Conservation (phyloP, 2,888 invertebrate species). For the Pyrochroa serraticornis region DNA sequence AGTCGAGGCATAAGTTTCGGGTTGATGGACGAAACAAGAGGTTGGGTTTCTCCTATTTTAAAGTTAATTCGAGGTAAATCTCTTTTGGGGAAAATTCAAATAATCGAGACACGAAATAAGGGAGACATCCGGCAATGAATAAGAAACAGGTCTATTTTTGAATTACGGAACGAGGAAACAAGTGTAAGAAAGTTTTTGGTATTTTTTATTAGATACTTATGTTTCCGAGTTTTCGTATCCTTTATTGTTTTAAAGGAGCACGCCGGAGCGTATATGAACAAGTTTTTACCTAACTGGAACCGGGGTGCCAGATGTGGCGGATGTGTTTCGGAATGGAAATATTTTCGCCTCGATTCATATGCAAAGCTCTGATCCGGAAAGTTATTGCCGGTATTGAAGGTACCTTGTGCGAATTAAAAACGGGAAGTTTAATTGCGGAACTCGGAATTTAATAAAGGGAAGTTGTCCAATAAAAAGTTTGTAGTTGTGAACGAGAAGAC, state of each 20-base stretch:
- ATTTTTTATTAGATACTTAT: slow-evolving; percentile 36
- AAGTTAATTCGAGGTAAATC: slow-evolving; percentile 21
- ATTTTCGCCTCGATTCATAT: slow-evolving; percentile 25
- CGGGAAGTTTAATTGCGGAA: background rate
- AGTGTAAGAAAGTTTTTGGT: slow-evolving; percentile 34
- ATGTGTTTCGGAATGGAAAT: slow-evolving; percentile 28
- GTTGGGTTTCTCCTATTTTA: slow-evolving; percentile 4
- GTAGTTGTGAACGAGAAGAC: no score
- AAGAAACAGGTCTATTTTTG: slow-evolving; percentile 23
- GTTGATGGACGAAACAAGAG: background rate
- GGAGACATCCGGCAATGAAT: slow-evolving; percentile 20
- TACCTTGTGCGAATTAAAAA: background rate
- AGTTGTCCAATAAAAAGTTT: background rate
- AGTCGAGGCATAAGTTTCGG: background rate
- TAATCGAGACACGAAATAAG: slow-evolving; percentile 21
- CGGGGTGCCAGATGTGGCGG: slow-evolving; percentile 28
- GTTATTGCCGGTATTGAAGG: slow-evolving; percentile 3
- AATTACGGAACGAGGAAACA: slow-evolving; percentile 35
- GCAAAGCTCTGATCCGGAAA: slow-evolving; percentile 14
- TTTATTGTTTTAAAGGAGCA: slow-evolving; percentile 33
- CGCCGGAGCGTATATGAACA: slow-evolving; percentile 28
- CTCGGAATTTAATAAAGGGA: background rate
- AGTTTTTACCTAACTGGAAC: slow-evolving; percentile 29
- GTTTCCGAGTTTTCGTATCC: slow-evolving; percentile 30
- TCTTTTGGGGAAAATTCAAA: slow-evolving; percentile 25